A percentile compares a stretch with the other conserved stretches of the same genome.
Evolutionary conservation across 2,797 vertebrate species (phyloP).

Genomic region (Tragelaphus oryx): DNA sequence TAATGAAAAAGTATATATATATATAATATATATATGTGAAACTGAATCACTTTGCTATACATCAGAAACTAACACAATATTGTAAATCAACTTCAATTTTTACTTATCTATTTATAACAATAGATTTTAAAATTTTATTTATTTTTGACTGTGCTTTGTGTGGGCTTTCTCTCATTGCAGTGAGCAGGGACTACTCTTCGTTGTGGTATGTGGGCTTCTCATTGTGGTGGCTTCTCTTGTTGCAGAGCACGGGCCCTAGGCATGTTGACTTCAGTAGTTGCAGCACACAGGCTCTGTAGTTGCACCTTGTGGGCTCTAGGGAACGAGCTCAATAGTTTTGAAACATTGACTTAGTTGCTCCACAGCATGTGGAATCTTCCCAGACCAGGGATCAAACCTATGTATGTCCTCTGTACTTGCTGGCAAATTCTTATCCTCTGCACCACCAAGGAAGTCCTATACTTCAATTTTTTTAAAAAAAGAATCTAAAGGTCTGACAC

Average conservation of each 20-base stretch:
- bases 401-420: not conserved
- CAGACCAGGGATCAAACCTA: not conserved
- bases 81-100: not conserved
- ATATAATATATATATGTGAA: not conserved
- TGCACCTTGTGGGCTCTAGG: not conserved
- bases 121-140: not conserved
- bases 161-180: not conserved
- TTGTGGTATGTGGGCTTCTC: not conserved
- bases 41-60: not conserved
- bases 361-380: not conserved
- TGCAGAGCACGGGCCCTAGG: not conserved
- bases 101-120: not conserved
- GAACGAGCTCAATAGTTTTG: not conserved
- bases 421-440: not conserved
- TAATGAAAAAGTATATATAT: not conserved
- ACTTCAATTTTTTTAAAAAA: not conserved
- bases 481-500: constrained; percentile 39
- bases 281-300: not conserved
- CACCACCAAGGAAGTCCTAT: not conserved
- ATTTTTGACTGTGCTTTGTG: not conserved
- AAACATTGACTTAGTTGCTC: not conserved
- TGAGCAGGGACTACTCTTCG: not conserved
- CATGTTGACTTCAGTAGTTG: not conserved
- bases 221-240: not conserved
- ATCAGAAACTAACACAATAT: not conserved